phyloP scores from a whole-genome alignment of 1,140 invertebrate species.

The Vanessa atalanta region DNA sequence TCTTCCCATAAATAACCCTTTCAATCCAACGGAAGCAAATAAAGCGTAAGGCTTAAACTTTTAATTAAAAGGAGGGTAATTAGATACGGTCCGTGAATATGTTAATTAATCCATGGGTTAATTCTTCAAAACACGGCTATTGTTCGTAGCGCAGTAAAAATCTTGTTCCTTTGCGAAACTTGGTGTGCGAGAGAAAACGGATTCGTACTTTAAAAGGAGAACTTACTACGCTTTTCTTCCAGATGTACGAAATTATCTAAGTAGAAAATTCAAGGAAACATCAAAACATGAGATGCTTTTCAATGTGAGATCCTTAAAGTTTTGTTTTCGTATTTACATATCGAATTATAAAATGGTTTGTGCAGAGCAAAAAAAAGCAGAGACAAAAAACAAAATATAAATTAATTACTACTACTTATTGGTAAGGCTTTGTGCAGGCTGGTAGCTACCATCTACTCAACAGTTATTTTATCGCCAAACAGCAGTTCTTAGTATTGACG shows the following conservation, averaged over 20 bases:
- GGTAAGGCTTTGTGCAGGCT: too few species aligned
- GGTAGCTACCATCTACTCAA: too few species aligned
- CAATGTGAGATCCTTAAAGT: too few species aligned
- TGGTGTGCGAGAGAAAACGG: conserved; percentile 10
- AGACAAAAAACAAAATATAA: too few species aligned
- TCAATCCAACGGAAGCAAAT: conserved; percentile 64
- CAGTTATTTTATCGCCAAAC: too few species aligned
- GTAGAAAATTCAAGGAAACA: conserved; percentile 8
- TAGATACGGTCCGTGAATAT: conserved; percentile 74
- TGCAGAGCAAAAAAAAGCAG: too few species aligned
- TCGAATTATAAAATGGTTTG: too few species aligned
- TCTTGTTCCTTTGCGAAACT: conserved; percentile 43
- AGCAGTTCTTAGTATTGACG: too few species aligned
- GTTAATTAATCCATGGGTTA: conserved; percentile 77
- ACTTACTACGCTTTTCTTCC: conserved; percentile 1
- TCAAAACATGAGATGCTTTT: not conserved
- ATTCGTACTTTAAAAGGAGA: conserved; percentile 20
- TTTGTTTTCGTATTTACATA: too few species aligned
- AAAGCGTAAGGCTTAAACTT: conserved; percentile 71
- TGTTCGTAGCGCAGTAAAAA: conserved; percentile 70
- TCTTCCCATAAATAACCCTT: conserved; percentile 50
- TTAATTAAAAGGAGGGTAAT: conserved; percentile 76
- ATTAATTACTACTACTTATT: too few species aligned
- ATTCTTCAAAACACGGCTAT: conserved; percentile 74
- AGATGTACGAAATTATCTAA: conserved; percentile 12